A percentile compares a stretch with the other conserved stretches of the same genome.
Conservation (phyloP, 2,888 invertebrate species). For the Caenorhabditis becei region DNA sequence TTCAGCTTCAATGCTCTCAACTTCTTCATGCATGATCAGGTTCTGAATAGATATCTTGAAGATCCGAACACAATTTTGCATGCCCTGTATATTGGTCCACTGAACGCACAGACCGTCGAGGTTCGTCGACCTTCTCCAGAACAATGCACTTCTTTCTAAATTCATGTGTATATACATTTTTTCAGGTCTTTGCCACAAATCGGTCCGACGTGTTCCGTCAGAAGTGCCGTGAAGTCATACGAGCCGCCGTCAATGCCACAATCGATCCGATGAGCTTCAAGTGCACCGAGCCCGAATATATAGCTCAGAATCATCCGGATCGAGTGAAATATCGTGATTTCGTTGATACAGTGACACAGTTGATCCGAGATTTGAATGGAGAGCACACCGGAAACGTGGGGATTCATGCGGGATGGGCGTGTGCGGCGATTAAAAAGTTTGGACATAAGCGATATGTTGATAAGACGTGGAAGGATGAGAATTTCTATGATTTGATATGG, state of each 20-base stretch:
- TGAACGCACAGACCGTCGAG: constrained; percentile 65
- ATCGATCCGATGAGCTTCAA: constrained; percentile 46
- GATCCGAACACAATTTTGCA: constrained; percentile 58
- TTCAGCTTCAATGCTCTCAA: constrained; percentile 66
- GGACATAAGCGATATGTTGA: constrained; percentile 67
- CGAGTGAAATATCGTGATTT: constrained; percentile 36
- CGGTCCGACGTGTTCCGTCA: constrained; percentile 62
- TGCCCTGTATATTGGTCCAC: constrained; percentile 67
- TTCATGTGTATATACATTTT: neutral
- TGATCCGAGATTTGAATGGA: constrained; percentile 59
- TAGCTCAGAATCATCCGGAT: constrained; percentile 26
- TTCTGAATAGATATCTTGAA: constrained; percentile 39
- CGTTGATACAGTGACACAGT: constrained; percentile 20
- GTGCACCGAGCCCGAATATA: constrained; percentile 15
- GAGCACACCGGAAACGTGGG: constrained; percentile 28
- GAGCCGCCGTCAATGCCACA: constrained; percentile 43
- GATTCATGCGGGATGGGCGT: constrained; percentile 68
- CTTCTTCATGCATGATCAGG: constrained; percentile 65
- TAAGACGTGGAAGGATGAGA: constrained; percentile 71
- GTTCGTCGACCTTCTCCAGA: no score
- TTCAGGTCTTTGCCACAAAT: constrained; percentile 59
- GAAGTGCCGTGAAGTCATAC: constrained; percentile 59
- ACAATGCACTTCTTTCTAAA: neutral
- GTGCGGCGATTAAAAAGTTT: constrained; percentile 71
- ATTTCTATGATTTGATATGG: constrained; percentile 72